phyloP scores from a whole-genome alignment of 2,113 vertebrate species.

The Alligator mississippiensis region DNA sequence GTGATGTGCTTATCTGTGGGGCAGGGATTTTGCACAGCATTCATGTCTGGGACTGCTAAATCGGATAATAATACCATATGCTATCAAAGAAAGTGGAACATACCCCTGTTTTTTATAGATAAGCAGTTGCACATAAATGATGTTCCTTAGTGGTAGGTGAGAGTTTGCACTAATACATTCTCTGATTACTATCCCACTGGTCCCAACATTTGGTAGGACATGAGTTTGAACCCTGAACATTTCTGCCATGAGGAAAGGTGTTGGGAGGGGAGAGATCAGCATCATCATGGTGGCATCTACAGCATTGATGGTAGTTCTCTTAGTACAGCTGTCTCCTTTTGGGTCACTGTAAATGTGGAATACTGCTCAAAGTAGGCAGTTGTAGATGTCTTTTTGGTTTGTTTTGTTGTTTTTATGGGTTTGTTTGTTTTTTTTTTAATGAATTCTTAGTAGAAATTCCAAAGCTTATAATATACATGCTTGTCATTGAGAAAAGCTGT shows the following conservation, averaged over 20 bases:
- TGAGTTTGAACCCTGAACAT: no score
- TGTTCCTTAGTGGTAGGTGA: neutral
- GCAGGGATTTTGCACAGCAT: no score
- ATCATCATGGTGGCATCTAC: neutral
- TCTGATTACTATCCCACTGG: no score
- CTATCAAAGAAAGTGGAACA: neutral
- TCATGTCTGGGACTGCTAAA: neutral
- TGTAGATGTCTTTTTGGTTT: neutral
- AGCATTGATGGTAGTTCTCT: neutral
- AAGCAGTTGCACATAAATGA: neutral
- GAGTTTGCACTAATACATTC: no score
- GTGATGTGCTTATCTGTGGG: no score
- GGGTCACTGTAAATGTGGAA: neutral
- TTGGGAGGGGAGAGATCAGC: neutral
- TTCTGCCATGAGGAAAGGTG: no score
- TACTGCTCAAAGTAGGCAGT: rapidly evolving
- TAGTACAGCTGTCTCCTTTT: neutral
- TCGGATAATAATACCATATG: neutral
- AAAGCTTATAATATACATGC: neutral
- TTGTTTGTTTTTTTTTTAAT: neutral
- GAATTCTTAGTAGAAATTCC: neutral
- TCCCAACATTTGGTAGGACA: no score
- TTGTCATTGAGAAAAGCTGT: neutral
- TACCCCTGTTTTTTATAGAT: neutral
- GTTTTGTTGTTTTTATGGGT: no score